These are phyloP conservation scores for Enteromius paludinosus DNA, from an alignment of 2,797 vertebrate genomes.

Conservation along the genomic window DNA sequence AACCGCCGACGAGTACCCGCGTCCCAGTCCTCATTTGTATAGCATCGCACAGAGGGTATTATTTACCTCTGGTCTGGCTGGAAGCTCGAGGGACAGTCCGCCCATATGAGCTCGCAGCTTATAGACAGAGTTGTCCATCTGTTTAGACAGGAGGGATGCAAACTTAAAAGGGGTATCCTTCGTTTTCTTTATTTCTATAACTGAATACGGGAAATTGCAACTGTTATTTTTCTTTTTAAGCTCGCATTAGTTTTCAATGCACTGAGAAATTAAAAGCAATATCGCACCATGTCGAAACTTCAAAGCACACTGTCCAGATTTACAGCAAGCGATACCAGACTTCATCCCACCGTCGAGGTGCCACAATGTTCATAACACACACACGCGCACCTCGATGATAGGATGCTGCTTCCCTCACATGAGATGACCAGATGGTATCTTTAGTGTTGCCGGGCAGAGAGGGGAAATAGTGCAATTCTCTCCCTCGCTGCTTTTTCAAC, in stretches of 20 bases:
- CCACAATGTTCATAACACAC: not conserved
- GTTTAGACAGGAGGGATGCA: conserved; percentile 43
- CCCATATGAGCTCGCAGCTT: conserved; percentile 40
- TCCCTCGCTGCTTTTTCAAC: conserved; percentile 38
- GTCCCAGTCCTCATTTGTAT: conserved; percentile 10
- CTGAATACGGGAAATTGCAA: not conserved
- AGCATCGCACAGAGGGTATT: conserved; percentile 38
- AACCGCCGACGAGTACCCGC: not conserved
- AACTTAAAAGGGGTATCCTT: conserved; percentile 19
- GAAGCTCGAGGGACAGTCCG: conserved; percentile 14
- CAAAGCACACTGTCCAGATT: conserved; percentile 13
- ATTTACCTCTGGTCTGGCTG: conserved; percentile 37
- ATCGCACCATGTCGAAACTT: conserved; percentile 2
- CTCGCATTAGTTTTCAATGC: not conserved
- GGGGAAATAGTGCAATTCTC: conserved; percentile 34
- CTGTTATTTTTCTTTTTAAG: not conserved
- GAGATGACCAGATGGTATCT: conserved; percentile 58
- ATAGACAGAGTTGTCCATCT: conserved; percentile 51
- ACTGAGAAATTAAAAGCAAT: conserved; percentile 18
- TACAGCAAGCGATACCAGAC: conserved; percentile 20
- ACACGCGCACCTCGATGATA: not conserved
- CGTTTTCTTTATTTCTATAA: not conserved
- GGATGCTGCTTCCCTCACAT: conserved; percentile 24
- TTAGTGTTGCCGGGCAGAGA: conserved; percentile 22
- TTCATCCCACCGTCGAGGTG: conserved; percentile 8